phyloP scores from a whole-genome alignment of 1,140 invertebrate species.

The Harpegnathos saltator region DNA sequence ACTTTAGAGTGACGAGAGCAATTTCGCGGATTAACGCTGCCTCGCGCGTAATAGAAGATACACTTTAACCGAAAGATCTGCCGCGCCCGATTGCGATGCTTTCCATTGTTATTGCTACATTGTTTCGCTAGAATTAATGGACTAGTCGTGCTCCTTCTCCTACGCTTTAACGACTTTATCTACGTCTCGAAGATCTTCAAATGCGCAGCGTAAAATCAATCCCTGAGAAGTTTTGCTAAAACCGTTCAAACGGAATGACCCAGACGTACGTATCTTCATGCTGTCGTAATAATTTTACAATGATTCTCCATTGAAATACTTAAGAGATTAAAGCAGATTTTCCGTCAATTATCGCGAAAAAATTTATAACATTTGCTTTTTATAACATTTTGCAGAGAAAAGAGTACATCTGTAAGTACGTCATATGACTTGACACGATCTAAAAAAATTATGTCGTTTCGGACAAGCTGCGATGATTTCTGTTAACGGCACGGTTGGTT shows the following conservation, averaged over 20 bases:
- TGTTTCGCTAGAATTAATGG: constrained; percentile 66
- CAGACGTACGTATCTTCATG: too few species aligned
- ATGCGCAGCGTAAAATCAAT: constrained; percentile 36
- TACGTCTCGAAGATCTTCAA: constrained; percentile 46
- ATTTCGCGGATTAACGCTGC: constrained; percentile 43
- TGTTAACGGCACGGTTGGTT: constrained; percentile 14
- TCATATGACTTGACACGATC: too few species aligned
- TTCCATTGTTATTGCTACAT: constrained; percentile 66
- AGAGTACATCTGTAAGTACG: too few species aligned
- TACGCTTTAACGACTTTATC: constrained; percentile 55
- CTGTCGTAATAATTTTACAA: neutral
- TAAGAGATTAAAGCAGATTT: too few species aligned
- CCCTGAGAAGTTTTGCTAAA: constrained; percentile 1
- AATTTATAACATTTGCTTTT: too few species aligned
- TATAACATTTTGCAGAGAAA: too few species aligned
- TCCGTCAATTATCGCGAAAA: too few species aligned
- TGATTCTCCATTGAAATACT: too few species aligned
- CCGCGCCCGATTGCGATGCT: constrained; percentile 43
- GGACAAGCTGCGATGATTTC: constrained; percentile 7
- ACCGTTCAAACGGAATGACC: neutral
- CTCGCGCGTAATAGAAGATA: constrained; percentile 62
- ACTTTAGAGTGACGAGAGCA: constrained; percentile 38
- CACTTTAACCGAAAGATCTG: constrained; percentile 63
- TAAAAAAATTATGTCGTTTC: neutral
- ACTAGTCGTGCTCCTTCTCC: constrained; percentile 23